phyloP scores from a whole-genome alignment of 2,888 invertebrate genomes.

The Charanyca ferruginea region DNA sequence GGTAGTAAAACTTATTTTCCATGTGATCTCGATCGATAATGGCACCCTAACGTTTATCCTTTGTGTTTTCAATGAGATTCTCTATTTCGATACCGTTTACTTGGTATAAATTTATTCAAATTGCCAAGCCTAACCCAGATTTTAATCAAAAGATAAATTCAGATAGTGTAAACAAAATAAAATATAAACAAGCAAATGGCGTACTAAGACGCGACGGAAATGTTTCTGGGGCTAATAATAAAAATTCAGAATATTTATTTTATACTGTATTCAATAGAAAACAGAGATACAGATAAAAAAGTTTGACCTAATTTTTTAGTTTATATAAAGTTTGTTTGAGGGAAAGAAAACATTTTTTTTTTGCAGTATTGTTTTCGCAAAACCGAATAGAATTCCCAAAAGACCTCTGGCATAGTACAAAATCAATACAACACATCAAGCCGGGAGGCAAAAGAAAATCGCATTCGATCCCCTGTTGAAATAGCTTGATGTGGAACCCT shows the following conservation, averaged over 20 bases:
- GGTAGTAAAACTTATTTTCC: conserved; percentile 58
- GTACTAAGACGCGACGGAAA: conserved; percentile 28
- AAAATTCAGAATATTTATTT: conserved; percentile 25
- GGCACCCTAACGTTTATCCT: conserved; percentile 51
- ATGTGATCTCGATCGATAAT: conserved; percentile 55
- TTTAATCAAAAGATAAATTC: conserved; percentile 65
- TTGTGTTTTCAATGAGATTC: conserved; percentile 64
- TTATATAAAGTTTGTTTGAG: conserved; percentile 2
- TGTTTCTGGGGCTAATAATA: conserved; percentile 30
- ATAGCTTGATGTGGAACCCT: conserved; percentile 55
- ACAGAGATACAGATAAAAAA: background rate
- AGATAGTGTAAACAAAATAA: conserved; percentile 58
- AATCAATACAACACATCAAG: conserved; percentile 62
- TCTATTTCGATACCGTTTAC: conserved; percentile 63
- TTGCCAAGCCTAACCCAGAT: conserved; percentile 55
- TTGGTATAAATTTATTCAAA: conserved; percentile 64
- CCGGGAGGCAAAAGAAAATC: conserved; percentile 62
- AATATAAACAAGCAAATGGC: conserved; percentile 56
- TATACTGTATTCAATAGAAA: conserved; percentile 19
- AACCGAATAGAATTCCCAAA: conserved; percentile 34
- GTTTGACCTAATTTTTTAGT: background rate
- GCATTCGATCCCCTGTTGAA: conserved; percentile 58
- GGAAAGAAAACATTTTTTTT: conserved; percentile 5
- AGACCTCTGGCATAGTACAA: conserved; percentile 40
- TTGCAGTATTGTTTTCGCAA: conserved; percentile 26